phyloP scores from a whole-genome alignment of 1,140 invertebrate genomes.

The Polyergus mexicanus region DNA sequence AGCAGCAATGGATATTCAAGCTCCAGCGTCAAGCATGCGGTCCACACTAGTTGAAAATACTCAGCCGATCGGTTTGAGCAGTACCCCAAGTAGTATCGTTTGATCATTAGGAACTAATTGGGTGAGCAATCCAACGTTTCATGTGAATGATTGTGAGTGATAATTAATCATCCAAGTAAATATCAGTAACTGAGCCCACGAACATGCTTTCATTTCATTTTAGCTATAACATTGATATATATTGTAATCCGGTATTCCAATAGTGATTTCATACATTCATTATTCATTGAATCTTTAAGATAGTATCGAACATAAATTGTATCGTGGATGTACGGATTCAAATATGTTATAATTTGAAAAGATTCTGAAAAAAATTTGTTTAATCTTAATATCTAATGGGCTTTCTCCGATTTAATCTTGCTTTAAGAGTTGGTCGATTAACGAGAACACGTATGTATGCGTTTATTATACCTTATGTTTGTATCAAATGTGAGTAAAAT shows the following conservation, averaged over 20 bases:
- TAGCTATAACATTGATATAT: constrained; percentile 41
- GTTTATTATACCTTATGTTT: constrained; percentile 16
- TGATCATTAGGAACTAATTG: constrained; percentile 81
- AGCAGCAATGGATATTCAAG: constrained; percentile 86
- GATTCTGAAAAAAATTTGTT: constrained; percentile 10
- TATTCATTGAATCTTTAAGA: not conserved
- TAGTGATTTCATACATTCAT: constrained; percentile 5
- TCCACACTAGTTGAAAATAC: constrained; percentile 92
- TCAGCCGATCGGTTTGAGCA: constrained; percentile 91
- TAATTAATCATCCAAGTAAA: constrained; percentile 62
- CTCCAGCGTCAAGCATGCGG: constrained; percentile 85
- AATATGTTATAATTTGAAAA: constrained; percentile 12
- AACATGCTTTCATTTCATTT: constrained; percentile 60
- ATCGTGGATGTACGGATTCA: constrained; percentile 35
- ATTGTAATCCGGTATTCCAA: constrained; percentile 52
- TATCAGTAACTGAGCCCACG: constrained; percentile 58
- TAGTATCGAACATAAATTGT: constrained; percentile 22
- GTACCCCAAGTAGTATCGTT: constrained; percentile 89
- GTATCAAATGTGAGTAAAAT: constrained; percentile 14
- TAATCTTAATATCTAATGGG: not conserved
- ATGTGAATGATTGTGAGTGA: constrained; percentile 61
- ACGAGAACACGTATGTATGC: constrained; percentile 9
- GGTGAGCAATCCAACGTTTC: constrained; percentile 55
- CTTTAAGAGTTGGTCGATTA: constrained; percentile 3
- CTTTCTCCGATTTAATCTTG: constrained; percentile 14